Evolutionary conservation across 1,140 invertebrate species (phyloP).

Genomic region (Spodoptera frugiperda): DNA sequence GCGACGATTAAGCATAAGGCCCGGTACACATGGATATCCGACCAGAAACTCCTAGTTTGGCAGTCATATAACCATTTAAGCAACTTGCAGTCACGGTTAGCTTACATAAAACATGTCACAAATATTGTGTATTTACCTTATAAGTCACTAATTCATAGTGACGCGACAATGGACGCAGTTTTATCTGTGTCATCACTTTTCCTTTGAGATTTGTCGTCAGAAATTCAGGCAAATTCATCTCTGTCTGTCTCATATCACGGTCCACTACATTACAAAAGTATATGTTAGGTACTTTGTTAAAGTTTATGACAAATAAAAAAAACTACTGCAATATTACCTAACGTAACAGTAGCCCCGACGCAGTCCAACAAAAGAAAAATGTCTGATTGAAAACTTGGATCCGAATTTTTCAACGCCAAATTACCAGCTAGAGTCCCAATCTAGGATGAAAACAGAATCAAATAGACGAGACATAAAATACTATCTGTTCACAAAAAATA

Average conservation of each 20-base stretch:
- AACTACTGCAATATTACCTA: conserved; percentile 40
- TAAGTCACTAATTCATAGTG: conserved; percentile 55
- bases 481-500: too few species aligned
- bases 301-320: not conserved
- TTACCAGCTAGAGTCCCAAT: conserved; percentile 59
- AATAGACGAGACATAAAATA: not conserved
- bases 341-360: conserved; percentile 54
- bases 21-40: too few species aligned
- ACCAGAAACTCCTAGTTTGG: too few species aligned
- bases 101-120: too few species aligned
- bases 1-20: too few species aligned
- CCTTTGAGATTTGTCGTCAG: conserved; percentile 47
- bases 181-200: conserved; percentile 57
- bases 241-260: conserved; percentile 27
- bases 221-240: conserved; percentile 54
- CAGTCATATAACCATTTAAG: too few species aligned
- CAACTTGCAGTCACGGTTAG: too few species aligned
- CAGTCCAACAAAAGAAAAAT: conserved; percentile 58
- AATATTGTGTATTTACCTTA: conserved; percentile 50
- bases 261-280: conserved; percentile 30
- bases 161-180: conserved; percentile 53
- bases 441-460: conserved; percentile 29
- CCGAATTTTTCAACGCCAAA: conserved; percentile 53
- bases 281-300: too few species aligned
- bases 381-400: conserved; percentile 56